Conservation (phyloP, 1,140 invertebrate genomes). For the Bradysia coprophila region DNA sequence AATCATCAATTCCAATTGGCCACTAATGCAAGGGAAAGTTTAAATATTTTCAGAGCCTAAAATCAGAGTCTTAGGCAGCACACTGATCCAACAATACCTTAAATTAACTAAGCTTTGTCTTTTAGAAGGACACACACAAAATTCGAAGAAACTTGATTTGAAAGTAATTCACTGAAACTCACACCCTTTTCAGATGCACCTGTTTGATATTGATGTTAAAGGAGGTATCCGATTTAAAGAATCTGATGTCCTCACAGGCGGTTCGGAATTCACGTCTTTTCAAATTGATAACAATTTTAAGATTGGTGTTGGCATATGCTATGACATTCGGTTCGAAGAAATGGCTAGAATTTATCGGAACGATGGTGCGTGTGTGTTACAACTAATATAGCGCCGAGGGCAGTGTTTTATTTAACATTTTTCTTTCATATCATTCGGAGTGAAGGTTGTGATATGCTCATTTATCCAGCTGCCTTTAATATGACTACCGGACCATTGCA, state of each 20-base stretch:
- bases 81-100: no score
- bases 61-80: no score
- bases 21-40: no score
- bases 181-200: constrained; percentile 37
- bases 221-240: constrained; percentile 84
- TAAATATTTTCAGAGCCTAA: no score
- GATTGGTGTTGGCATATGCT: constrained; percentile 84
- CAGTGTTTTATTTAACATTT: not conserved
- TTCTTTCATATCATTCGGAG: not conserved
- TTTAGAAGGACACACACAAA: no score
- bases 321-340: constrained; percentile 83
- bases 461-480: constrained; percentile 91
- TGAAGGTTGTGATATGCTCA: constrained; percentile 57
- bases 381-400: no score
- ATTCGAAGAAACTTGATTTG: no score
- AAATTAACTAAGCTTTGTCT: no score
- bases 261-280: constrained; percentile 43
- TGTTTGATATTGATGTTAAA: constrained; percentile 90
- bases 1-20: no score
- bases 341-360: constrained; percentile 67
- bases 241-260: constrained; percentile 60
- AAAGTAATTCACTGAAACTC: no score
- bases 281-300: constrained; percentile 52
- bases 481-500: constrained; percentile 89
- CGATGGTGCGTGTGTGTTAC: constrained; percentile 8